Evolutionary conservation across 2,113 vertebrate genomes (phyloP), one percentile per base, ranked within the genome.

Genomic region (Myotis lucifugus): DNA sequence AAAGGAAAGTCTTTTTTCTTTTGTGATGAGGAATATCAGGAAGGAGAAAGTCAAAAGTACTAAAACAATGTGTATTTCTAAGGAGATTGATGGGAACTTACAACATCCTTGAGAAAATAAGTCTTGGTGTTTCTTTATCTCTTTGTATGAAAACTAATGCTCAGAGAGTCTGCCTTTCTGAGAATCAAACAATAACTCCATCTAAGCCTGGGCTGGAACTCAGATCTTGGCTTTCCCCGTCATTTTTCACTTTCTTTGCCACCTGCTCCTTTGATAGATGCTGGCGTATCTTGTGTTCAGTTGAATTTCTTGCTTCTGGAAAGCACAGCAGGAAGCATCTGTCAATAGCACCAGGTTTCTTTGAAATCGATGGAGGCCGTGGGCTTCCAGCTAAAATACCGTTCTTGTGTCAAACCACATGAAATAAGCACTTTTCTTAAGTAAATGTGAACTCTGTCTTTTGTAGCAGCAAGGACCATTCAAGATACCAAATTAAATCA

Each of bases 371-470:
- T 77, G 32, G 69, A 89, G 88, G n/a, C 73, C 72, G 88, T 56
- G 40, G 40, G 85, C 72, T 96, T 56, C 76, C 59, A 67, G 76
- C 70, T 89, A 81, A 93, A 92, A 90, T 13, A 64, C 18, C 1
- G 0, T 13, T 90, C 88, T 77, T 64, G 52, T 96, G 79, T 96
- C 90, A 94, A 96, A 88, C 34, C 12, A 37, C 56, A 46, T 83
- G 83, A 93, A 95, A 92, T 46, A 93, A 96, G 78, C n/a, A 69
- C 70, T 90, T 96, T 95, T 79, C 61, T 88, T 66, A 90, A 96
- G 94, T 83, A 92, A 93, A 88, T 67, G 73, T 90, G 77, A 96
- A 82, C 78, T 90, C 88, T 90, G 37, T 42, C 61, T 95, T 96
- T 77, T 27, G 8, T 76, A 70, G 82, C 67, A 92, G 64, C 70